Conservation (phyloP, 2,113 vertebrate genomes). For the Gavia stellata region DNA sequence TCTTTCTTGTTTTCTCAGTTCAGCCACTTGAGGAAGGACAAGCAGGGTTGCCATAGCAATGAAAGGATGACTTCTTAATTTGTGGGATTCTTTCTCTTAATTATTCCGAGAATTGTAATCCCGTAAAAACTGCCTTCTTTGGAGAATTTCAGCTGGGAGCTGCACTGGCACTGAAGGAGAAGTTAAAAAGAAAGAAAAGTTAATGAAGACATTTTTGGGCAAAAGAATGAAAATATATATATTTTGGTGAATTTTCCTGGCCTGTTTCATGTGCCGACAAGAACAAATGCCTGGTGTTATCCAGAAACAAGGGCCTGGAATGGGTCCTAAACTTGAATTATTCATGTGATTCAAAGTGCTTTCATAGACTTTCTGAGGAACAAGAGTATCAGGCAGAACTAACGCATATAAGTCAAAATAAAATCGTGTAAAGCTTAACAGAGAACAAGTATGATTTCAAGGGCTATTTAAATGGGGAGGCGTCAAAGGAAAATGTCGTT, state of each 20-base stretch:
- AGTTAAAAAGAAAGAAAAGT: neutral
- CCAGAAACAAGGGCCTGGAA: neutral
- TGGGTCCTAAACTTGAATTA: neutral
- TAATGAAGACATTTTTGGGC: neutral
- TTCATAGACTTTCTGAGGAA: neutral
- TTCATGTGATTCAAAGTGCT: neutral
- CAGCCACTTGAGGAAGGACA: conserved; percentile 7
- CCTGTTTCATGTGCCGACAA: neutral
- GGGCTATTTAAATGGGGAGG: neutral
- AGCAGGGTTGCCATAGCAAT: conserved; percentile 7
- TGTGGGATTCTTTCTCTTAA: neutral
- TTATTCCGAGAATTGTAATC: neutral
- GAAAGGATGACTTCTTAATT: conserved; percentile 34
- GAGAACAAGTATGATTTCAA: neutral
- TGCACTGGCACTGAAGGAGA: neutral
- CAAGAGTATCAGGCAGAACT: neutral
- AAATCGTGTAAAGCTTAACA: neutral
- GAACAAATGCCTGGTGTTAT: neutral
- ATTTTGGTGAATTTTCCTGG: neutral
- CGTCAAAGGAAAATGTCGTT: neutral
- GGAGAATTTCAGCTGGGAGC: neutral
- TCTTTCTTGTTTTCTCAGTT: neutral
- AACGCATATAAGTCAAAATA: neutral
- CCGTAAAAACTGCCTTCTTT: neutral
- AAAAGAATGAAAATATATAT: neutral